Base-by-base conservation (phyloP, 30 jellyfish, hydroid and myxozoan genomes). In the Cassiopea andromeda region DNA sequence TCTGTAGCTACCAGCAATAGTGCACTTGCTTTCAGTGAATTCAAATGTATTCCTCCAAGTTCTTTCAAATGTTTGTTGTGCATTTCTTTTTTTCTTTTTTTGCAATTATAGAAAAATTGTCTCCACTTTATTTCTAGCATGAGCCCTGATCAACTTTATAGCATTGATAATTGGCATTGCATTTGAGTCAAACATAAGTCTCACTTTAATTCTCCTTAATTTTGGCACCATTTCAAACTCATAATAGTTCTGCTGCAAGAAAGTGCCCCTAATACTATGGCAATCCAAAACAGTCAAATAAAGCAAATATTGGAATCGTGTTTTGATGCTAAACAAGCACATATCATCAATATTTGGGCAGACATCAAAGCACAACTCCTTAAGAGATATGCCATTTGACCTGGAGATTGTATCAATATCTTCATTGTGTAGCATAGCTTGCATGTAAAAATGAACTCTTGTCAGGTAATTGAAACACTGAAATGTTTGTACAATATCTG, bases 281-380 rank as follows among this genome's bases (percentile, higher is more conserved):
- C 84, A 75, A 7, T 46, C 45, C 4, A 7, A 45, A 14, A 75
- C 84, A 27, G 67, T 14, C 60, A 75, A 47, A 45, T 27, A 15
- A 7, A 58, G 43, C 14, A 75, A 58, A 75, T 58, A 1, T 47
- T 50, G 84, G 49, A 75, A 75, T 43, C 84, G 84, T 7, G 12
- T 18, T 8, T 46, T 75, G 84, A 75, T 43, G 69, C 46, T 69
- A 75, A 27, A 75, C 71, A 75, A 46, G 69, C 84, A 75, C 13
- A 17, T 16, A 18, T 75, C 84, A 47, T 75, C 84, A 75, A 75
- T 16, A 14, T 75, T 47, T 75, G 61, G 10, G 46, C 70, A 75
- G 44, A 45, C 10, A 15, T 47, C 69, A 45, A 75, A 38, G 70
- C 69, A 75, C 48, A 75, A 27, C 27, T 45, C 84, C 69, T 75